Evolutionary conservation across 2,797 vertebrate genomes (phyloP).

Genomic region (Etheostoma perlongum): DNA sequence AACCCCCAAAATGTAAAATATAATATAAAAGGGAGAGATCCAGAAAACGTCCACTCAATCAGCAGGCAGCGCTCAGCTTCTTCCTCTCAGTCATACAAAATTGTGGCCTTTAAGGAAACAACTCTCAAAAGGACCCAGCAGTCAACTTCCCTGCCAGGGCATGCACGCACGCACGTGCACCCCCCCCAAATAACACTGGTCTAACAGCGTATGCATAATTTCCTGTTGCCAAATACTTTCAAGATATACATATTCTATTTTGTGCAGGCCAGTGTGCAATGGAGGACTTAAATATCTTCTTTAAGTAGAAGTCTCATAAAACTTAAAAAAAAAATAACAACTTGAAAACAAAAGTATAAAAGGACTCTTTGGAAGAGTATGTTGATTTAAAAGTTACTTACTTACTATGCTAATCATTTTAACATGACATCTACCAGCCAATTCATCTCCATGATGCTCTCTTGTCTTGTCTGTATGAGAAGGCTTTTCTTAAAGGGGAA

Average conservation of each 20-base stretch:
- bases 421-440: background rate
- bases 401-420: background rate
- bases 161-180: conserved; percentile 5
- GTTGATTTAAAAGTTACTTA: background rate
- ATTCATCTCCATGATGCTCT: background rate
- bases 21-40: conserved; percentile 26
- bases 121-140: conserved; percentile 59
- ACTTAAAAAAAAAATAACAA: background rate
- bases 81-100: conserved; percentile 53
- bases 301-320: background rate
- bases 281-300: background rate
- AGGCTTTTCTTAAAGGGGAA: background rate
- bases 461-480: background rate
- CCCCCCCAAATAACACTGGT: conserved; percentile 5
- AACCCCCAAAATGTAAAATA: background rate
- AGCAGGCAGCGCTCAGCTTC: conserved; percentile 52
- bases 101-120: conserved; percentile 50
- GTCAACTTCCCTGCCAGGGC: conserved; percentile 20
- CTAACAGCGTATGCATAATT: conserved; percentile 23
- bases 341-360: background rate
- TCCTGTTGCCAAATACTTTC: background rate
- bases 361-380: background rate
- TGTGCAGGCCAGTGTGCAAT: background rate
- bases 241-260: conserved; percentile 2
- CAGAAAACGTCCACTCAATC: conserved; percentile 53